These are phyloP conservation scores for Pelmatolapia mariae DNA, from an alignment of 2,113 vertebrate genomes.

Conservation along the genomic window DNA sequence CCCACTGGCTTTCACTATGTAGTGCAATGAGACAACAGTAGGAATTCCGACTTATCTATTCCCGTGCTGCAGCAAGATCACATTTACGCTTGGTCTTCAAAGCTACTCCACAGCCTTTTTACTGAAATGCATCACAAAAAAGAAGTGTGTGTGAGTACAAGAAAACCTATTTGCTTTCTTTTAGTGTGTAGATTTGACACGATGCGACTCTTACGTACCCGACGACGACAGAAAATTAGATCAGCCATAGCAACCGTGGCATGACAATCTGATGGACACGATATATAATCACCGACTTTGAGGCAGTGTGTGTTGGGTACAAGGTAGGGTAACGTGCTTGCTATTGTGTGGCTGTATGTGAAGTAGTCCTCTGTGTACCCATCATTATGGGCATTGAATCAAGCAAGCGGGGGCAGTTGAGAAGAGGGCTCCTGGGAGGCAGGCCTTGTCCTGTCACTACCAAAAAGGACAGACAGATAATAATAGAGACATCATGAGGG, in stretches of 20 bases:
- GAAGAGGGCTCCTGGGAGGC: slow-evolving; percentile 43
- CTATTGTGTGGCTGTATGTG: slow-evolving; percentile 42
- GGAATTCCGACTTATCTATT: slow-evolving; percentile 38
- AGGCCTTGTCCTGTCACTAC: slow-evolving; percentile 53
- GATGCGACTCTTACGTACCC: background rate
- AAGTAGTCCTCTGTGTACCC: slow-evolving; percentile 46
- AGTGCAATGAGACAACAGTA: slow-evolving; percentile 39
- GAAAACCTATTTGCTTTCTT: background rate
- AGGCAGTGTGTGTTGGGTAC: background rate
- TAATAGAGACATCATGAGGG: slow-evolving; percentile 66
- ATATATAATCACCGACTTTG: slow-evolving; percentile 18
- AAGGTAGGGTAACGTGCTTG: slow-evolving; percentile 7
- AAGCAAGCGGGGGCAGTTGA: slow-evolving; percentile 30
- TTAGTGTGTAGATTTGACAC: slow-evolving; percentile 5
- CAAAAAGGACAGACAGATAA: slow-evolving; percentile 47
- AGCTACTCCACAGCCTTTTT: background rate
- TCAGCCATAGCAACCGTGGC: background rate
- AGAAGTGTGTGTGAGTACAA: background rate
- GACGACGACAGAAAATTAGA: background rate
- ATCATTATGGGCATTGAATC: slow-evolving; percentile 64
- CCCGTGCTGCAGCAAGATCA: slow-evolving; percentile 24
- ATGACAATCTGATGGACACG: slow-evolving; percentile 17
- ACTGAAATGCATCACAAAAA: slow-evolving; percentile 10
- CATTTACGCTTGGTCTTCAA: slow-evolving; percentile 21
- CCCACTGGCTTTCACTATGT: slow-evolving; percentile 34